phyloP scores from a whole-genome alignment of 2,113 vertebrate species.

The Megaceryle maxima region DNA sequence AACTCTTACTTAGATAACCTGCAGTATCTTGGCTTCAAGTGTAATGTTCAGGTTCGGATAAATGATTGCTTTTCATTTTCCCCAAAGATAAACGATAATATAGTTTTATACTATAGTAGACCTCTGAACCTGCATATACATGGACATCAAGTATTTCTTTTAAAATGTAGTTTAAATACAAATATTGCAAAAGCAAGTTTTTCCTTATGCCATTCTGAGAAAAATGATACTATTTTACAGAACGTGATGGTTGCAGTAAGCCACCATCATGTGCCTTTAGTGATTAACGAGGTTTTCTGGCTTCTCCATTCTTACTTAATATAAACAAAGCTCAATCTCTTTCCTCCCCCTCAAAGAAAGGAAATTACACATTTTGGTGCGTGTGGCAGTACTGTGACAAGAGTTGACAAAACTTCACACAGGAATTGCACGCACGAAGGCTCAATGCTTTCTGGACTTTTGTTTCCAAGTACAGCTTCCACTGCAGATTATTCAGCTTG shows the following conservation, averaged over 20 bases:
- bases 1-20: slow-evolving; percentile 39
- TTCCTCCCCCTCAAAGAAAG: background rate
- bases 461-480: background rate
- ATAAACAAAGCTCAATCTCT: background rate
- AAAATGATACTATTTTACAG: background rate
- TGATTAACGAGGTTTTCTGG: background rate
- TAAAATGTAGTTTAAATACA: background rate
- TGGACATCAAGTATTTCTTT: background rate
- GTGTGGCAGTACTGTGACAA: background rate
- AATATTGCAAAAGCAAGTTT: background rate
- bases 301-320: background rate
- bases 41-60: slow-evolving; percentile 10
- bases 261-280: background rate
- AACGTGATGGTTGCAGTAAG: background rate
- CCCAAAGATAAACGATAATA: slow-evolving; percentile 4
- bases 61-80: slow-evolving; percentile 54
- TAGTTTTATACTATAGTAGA: background rate
- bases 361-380: background rate
- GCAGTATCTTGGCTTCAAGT: background rate
- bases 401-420: background rate
- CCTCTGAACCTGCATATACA: background rate
- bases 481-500: background rate
- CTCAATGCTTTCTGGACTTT: background rate
- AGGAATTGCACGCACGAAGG: background rate
- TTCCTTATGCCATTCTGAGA: background rate